A percentile compares a stretch with the other conserved stretches of the same genome.
phyloP scores from a whole-genome alignment of 2,888 invertebrate genomes.

The Volucella inflata region DNA sequence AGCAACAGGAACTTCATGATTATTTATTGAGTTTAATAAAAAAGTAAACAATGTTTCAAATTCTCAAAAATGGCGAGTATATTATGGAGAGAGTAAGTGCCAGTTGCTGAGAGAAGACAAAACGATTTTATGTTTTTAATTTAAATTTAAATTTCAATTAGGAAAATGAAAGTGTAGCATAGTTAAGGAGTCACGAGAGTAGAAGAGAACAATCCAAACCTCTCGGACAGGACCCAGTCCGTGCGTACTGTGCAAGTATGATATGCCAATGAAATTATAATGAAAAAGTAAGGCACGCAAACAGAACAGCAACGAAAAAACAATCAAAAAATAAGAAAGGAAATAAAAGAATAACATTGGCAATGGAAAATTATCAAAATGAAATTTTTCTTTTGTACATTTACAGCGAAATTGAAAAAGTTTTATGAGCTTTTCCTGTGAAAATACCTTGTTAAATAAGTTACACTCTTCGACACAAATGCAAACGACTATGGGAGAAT shows the following conservation, averaged over 20 bases:
- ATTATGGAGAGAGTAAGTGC: background rate
- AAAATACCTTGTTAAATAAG: constrained; percentile 64
- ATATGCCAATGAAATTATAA: constrained; percentile 18
- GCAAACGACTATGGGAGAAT: constrained; percentile 28
- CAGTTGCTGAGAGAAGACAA: constrained; percentile 1
- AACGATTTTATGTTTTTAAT: constrained; percentile 34
- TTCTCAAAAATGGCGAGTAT: constrained; percentile 15
- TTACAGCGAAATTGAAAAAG: constrained; percentile 81
- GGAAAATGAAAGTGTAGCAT: constrained; percentile 11
- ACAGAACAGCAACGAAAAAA: constrained; percentile 1
- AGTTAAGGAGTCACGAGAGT: constrained; percentile 9
- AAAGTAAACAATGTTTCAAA: too few species aligned
- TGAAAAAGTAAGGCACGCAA: constrained; percentile 8
- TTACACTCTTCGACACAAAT: constrained; percentile 58
- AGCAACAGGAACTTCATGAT: too few species aligned
- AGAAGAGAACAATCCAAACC: constrained; percentile 31
- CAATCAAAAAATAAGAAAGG: constrained; percentile 8
- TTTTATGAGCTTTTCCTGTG: constrained; percentile 80
- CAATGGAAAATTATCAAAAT: constrained; percentile 65
- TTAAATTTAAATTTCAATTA: constrained; percentile 69
- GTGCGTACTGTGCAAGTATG: constrained; percentile 9
- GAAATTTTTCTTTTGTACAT: constrained; percentile 53
- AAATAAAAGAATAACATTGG: constrained; percentile 42
- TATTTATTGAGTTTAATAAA: too few species aligned
- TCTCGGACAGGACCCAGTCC: background rate